Base-by-base conservation (phyloP, 2,113 vertebrate genomes). In the Aspidoscelis tigris region DNA sequence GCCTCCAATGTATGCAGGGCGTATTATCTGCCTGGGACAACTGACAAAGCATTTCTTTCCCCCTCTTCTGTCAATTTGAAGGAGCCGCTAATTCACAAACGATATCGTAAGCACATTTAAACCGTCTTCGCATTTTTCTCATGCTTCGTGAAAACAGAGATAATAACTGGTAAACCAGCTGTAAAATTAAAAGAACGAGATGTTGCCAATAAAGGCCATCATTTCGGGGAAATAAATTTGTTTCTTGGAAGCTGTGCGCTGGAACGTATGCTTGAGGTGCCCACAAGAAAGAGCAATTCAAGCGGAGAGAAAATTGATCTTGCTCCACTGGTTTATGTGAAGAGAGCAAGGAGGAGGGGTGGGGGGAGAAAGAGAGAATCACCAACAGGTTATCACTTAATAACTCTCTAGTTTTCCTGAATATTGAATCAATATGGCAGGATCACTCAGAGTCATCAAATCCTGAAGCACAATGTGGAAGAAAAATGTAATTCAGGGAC, bases 161-260 rank as follows among this genome's bases (percentile, higher is more conserved):
- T 96, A 95, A 96, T 96, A 96, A 95, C 95, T 94, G 95, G 96
- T 95, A 96, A 96, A 96, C 92, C 96, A 96, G 96, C 95, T 96
- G 95, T 96, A 96, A 96, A 96, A 96, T 96, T 96, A 96, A 96
- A 96, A 96, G 96, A 95, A 96, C 94, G 96, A 94, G 95, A 95
- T 95, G 95, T 96, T 96, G 95, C 95, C 96, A 96, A 96, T 96
- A 96, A 96, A 96, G 95, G 93, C 93, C 92, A 94, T 95, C 93
- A 96, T 96, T 96, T 96, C 94, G 93, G 93, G 92, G 95, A 96
- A 96, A 96, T 96, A 96, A 96, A 96, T 96, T 96, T 95, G 90
- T 96, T 96, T 95, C 95, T 95, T 93, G 90, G 94, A 96, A 95
- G 91, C 92, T 91, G 88, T 92, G 95, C 81, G 95, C 94, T 92